phyloP scores from a whole-genome alignment of 2,888 invertebrate species.

The Eueremaeus valkanovi region DNA sequence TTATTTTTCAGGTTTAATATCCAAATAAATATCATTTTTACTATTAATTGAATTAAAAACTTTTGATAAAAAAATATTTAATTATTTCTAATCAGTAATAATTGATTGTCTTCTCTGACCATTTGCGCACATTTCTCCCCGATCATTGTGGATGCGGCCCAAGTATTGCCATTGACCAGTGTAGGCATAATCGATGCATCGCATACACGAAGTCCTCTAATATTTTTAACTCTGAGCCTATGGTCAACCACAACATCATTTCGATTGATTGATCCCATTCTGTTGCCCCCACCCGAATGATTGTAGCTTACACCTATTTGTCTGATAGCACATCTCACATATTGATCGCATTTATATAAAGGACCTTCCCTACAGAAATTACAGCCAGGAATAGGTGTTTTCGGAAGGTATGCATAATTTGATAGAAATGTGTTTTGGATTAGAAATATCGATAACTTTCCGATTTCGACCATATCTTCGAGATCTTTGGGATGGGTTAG shows the following conservation, averaged over 20 bases:
- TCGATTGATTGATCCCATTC: background rate
- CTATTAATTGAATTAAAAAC: too few species aligned
- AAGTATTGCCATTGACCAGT: background rate
- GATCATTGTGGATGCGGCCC: background rate
- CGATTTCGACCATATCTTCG: background rate
- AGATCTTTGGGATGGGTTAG: background rate
- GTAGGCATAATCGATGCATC: background rate
- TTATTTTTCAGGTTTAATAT: conserved; percentile 19
- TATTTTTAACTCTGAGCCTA: background rate
- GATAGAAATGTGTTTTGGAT: background rate
- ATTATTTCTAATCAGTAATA: background rate
- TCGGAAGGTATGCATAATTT: background rate
- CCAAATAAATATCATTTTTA: too few species aligned
- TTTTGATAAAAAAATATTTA: background rate
- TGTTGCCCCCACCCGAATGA: background rate
- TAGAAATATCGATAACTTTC: background rate
- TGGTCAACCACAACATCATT: background rate
- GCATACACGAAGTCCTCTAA: background rate
- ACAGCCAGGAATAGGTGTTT: background rate
- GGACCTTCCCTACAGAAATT: background rate
- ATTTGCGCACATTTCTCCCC: background rate
- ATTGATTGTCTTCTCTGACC: background rate
- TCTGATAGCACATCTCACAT: background rate
- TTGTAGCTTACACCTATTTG: background rate
- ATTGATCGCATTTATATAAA: background rate